Evolutionary conservation across 2,113 vertebrate genomes (phyloP).

Genomic region (Madoqua kirkii): DNA sequence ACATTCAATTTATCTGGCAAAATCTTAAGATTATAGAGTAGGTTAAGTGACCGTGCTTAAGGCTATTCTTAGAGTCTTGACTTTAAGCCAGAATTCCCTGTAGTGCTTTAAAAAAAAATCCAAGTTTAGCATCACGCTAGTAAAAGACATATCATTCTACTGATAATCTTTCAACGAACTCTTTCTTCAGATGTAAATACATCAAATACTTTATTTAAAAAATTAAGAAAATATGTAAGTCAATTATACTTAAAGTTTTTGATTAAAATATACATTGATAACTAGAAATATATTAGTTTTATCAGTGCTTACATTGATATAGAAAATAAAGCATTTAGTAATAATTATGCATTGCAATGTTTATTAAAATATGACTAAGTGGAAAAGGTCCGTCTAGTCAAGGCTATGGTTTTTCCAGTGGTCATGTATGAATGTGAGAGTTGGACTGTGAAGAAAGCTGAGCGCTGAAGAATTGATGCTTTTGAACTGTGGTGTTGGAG

Average conservation of each 20-base stretch:
- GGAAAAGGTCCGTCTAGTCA: neutral
- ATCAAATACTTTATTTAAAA: neutral
- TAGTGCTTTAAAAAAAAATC: neutral
- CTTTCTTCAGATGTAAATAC: neutral
- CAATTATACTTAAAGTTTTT: neutral
- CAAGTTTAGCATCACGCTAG: neutral
- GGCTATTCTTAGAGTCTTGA: neutral
- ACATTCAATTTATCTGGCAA: neutral
- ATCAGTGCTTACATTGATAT: neutral
- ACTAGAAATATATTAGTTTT: neutral
- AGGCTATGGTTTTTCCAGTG: no score
- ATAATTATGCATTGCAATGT: neutral
- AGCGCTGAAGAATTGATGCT: no score
- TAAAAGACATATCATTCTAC: neutral
- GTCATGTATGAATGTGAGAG: no score
- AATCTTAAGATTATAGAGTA: neutral
- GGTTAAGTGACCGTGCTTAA: neutral
- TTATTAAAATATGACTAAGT: neutral
- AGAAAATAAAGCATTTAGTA: neutral
- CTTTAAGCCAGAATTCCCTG: neutral
- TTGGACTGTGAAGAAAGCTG: no score
- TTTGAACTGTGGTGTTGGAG: no score
- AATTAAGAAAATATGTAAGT: neutral
- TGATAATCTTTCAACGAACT: neutral
- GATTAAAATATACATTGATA: neutral